Conservation (phyloP, 2,888 invertebrate genomes). For the Steinernema hermaphroditum region DNA sequence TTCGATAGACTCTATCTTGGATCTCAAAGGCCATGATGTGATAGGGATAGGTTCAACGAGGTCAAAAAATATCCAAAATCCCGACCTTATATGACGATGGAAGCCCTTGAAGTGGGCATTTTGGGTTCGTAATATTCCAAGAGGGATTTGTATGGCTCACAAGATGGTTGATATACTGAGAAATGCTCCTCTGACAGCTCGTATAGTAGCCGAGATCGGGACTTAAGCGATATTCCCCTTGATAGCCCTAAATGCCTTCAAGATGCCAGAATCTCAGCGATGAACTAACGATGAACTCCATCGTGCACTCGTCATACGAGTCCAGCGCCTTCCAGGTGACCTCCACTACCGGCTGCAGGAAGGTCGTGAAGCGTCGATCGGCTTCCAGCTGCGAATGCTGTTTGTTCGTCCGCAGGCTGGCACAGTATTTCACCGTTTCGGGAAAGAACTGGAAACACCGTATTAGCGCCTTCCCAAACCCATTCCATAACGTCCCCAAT, state of each 20-base stretch:
- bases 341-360: conserved; percentile 41
- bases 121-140: conserved; percentile 48
- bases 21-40: no score
- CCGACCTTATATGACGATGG: conserved; percentile 44
- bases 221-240: conserved; percentile 58
- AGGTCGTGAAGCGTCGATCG: conserved; percentile 50
- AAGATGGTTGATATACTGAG: conserved; percentile 52
- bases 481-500: no score
- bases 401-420: conserved; percentile 50
- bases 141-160: conserved; percentile 41
- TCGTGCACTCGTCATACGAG: conserved; percentile 36
- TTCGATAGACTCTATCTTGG: no score
- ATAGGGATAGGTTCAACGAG: no score
- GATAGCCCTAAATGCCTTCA: conserved; percentile 53
- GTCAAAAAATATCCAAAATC: no score
- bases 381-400: conserved; percentile 43
- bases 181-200: conserved; percentile 55
- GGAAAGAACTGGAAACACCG: conserved; percentile 49
- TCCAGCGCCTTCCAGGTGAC: conserved; percentile 40
- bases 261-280: no score
- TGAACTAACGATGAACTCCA: conserved; percentile 43
- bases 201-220: conserved; percentile 63
- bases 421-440: conserved; percentile 52
- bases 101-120: conserved; percentile 54
- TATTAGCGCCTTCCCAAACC: no score